Evolutionary conservation across 2,113 vertebrate genomes (phyloP), one percentile per base, ranked within the genome.

Genomic region (Callopanchax toddi): DNA sequence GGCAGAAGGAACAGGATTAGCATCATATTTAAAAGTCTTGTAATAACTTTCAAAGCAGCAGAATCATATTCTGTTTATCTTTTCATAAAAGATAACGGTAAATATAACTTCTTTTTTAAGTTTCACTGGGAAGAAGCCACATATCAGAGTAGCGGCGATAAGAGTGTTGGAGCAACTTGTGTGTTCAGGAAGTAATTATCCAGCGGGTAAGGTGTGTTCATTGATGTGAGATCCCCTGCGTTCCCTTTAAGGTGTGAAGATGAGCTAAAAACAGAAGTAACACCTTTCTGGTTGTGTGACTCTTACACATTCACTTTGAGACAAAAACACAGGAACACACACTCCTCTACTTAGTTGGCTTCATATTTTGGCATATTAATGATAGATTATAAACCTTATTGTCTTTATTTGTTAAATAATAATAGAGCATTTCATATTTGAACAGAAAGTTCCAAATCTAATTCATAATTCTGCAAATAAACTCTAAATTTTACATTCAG

Each of bases 231-330:
- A 57, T 29, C 36, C 60, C n/a, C 46, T 54, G 49, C 37, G 59
- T 76, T 74, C 51, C 79, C 71, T 22, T 44, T 29, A 22, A 79
- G 48, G 69, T 83, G 79, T 68, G 74, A 88, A 81, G 42, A n/a
- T 44, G 39, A 67, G 63, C 76, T 75, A 71, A 69, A 75, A 74
- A 78, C 39, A 53, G 74, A 77, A 34, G 29, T 63, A 74, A 68
- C 83, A 67, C 81, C 67, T 74, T 15, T 0, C 63, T 42, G 1
- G 17, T 68, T 34, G 39, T 16, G 23, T 3, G 52, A 57, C 44
- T 59, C 50, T 71, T 49, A 60, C 59, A 76, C 51, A n/a, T 58
- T 74, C 60, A 78, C 48, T 65, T 68, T 67, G 59, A 61, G 32
- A 63, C 9, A 8, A 44, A 45, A 58, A 37, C 6, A 46, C 34